phyloP scores from a whole-genome alignment of 2,888 invertebrate genomes.

The Hypsopygia costalis region DNA sequence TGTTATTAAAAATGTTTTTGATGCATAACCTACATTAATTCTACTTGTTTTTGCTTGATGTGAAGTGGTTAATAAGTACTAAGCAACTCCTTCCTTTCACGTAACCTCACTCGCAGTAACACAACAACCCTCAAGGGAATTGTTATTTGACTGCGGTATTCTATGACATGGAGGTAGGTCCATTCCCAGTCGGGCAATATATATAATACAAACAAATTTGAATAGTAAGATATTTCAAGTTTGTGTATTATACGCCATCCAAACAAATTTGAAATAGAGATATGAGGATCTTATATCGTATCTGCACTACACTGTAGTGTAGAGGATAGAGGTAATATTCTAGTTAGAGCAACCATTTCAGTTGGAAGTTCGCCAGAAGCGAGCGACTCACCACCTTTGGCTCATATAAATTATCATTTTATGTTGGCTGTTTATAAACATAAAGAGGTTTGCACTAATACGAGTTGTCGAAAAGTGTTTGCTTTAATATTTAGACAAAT shows the following conservation, averaged over 20 bases:
- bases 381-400: conserved; percentile 42
- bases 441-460: conserved; percentile 19
- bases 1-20: not conserved
- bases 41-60: too few species aligned
- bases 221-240: too few species aligned
- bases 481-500: conserved; percentile 4
- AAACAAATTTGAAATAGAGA: conserved; percentile 23
- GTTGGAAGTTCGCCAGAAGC: conserved; percentile 52
- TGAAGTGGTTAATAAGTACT: too few species aligned
- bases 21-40: conserved; percentile 1
- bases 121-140: too few species aligned
- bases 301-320: conserved; percentile 36
- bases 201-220: too few species aligned
- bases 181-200: too few species aligned
- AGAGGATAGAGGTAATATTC: conserved; percentile 39
- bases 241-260: too few species aligned
- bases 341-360: conserved; percentile 44
- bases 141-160: too few species aligned
- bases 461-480: conserved; percentile 22
- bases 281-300: conserved; percentile 35
- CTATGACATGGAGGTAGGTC: too few species aligned
- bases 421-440: conserved; percentile 41
- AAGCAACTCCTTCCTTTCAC: too few species aligned
- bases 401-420: conserved; percentile 44
- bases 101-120: too few species aligned